These are phyloP conservation scores for Lonchura striata DNA, from an alignment of 2,113 vertebrate species.

Conservation along the genomic window DNA sequence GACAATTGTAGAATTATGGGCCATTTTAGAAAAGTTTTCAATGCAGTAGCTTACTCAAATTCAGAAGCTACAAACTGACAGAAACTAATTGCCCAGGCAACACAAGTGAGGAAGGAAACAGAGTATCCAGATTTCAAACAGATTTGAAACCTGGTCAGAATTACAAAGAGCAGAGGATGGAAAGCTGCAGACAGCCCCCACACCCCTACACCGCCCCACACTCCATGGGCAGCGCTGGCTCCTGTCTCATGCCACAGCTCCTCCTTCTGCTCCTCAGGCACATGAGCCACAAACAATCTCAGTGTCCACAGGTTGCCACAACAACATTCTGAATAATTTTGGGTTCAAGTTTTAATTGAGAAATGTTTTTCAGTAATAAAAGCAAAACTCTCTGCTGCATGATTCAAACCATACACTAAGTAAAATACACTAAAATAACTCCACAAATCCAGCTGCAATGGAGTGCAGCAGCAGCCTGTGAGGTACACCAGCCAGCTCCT, in stretches of 20 bases:
- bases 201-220: background rate
- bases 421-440: background rate
- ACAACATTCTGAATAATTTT: background rate
- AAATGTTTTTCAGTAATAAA: background rate
- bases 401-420: background rate
- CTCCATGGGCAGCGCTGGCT: accelerated
- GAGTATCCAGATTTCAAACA: background rate
- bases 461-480: background rate
- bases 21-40: background rate
- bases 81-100: background rate
- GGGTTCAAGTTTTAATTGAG: background rate
- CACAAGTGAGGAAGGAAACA: background rate
- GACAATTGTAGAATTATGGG: background rate
- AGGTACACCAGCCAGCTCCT: background rate
- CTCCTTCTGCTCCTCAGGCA: background rate
- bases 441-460: background rate
- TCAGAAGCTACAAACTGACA: background rate
- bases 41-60: background rate
- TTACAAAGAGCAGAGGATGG: background rate
- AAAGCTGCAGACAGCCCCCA: background rate
- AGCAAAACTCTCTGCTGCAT: background rate
- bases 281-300: background rate
- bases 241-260: background rate
- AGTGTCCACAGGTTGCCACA: background rate
- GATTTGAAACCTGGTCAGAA: background rate